Evolutionary conservation across 2,888 invertebrate species (phyloP).

Genomic region (Leptinotarsa tumamoca): DNA sequence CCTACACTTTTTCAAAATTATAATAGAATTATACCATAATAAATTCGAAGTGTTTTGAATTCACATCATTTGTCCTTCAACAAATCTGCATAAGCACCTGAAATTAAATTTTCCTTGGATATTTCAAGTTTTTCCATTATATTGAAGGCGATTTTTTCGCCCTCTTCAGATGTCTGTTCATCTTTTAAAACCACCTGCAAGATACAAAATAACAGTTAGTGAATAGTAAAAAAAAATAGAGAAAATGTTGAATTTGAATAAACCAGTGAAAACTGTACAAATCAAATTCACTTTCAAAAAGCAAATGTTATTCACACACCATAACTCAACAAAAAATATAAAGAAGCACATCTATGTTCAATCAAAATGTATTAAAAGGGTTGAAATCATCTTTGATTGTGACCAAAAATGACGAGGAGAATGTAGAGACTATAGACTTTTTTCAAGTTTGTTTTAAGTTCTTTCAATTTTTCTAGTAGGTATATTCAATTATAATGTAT

Average conservation of each 20-base stretch:
- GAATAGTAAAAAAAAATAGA: not conserved
- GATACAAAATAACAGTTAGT: conserved; percentile 10
- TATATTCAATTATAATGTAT: too few relatives aligned
- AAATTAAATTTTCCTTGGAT: conserved; percentile 73
- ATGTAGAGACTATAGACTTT: too few relatives aligned
- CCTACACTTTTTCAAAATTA: too few relatives aligned
- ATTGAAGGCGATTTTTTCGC: conserved; percentile 77
- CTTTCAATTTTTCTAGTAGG: too few relatives aligned
- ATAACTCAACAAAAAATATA: too few relatives aligned
- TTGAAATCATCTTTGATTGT: too few relatives aligned
- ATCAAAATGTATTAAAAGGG: too few relatives aligned
- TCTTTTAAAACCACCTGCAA: conserved; percentile 75
- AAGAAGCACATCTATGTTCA: too few relatives aligned
- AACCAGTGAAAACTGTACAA: not conserved
- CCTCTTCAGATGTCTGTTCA: conserved; percentile 76
- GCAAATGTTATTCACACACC: not conserved
- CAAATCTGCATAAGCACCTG: conserved; percentile 83
- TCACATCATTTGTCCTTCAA: conserved; percentile 59
- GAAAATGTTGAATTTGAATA: not conserved
- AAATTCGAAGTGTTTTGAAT: too few relatives aligned
- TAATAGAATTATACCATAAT: too few relatives aligned
- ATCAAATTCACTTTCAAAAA: conserved; percentile 18
- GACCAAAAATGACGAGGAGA: too few relatives aligned
- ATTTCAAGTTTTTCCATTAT: conserved; percentile 78
- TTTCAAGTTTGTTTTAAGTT: too few relatives aligned